A percentile compares a stretch with the other conserved stretches of the same genome.
These are phyloP conservation scores for Octomys mimax DNA, from an alignment of 2,797 vertebrate genomes.

Conservation along the genomic window DNA sequence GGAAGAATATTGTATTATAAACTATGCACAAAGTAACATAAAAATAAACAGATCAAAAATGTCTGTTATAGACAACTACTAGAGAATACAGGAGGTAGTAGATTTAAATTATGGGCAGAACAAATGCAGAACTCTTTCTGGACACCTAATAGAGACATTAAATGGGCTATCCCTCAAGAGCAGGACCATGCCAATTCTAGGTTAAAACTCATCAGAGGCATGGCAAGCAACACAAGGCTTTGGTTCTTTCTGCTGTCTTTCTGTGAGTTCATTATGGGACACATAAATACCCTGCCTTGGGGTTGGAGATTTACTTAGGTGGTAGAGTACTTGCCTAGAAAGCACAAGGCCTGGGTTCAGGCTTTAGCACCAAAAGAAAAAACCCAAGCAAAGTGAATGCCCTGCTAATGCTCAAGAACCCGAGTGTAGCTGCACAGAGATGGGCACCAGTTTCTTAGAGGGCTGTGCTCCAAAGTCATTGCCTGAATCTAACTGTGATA, in stretches of 20 bases:
- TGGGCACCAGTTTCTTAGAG: no score
- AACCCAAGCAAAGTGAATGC: neutral
- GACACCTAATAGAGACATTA: neutral
- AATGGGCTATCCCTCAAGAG: no score
- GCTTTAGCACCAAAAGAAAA: neutral
- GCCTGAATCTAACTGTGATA: neutral
- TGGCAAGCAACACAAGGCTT: neutral
- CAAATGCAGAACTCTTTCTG: neutral
- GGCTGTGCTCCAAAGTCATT: neutral
- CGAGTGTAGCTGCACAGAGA: neutral
- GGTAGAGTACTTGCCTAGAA: neutral
- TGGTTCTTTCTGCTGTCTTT: no score
- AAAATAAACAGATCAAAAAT: neutral
- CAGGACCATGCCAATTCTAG: neutral
- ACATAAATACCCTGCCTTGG: neutral
- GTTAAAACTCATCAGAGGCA: neutral
- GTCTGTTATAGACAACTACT: neutral
- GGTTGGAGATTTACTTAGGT: neutral
- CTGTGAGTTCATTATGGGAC: no score
- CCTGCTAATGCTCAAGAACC: neutral
- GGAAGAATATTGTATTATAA: neutral
- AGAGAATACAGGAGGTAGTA: no score
- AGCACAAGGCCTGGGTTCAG: neutral
- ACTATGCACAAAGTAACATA: neutral
- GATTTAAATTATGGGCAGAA: neutral